Percentiles rank a stretch among this genome's conserved stretches.
Conservation (phyloP, 1,140 invertebrate genomes). For the Pseudoatta argentina region DNA sequence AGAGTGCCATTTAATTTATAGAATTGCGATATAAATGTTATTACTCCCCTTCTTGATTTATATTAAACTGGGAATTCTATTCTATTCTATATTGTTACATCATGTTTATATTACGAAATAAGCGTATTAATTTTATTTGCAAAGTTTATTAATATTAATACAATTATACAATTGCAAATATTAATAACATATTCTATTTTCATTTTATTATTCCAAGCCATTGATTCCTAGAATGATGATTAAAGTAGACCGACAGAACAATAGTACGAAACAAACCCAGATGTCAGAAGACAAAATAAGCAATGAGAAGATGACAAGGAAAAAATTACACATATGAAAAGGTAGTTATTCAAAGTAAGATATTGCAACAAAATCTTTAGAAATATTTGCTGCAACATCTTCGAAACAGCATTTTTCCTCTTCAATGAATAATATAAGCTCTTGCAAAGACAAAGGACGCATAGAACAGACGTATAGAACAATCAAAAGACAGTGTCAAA, state of each 20-base stretch:
- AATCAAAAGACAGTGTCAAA: constrained; percentile 3
- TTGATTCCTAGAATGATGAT: background rate
- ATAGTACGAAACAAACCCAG: background rate
- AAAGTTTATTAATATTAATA: background rate
- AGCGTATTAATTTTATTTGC: background rate
- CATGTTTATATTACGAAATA: background rate
- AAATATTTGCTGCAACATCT: background rate
- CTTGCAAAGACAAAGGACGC: constrained; percentile 52
- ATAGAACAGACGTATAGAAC: constrained; percentile 1
- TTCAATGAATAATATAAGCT: background rate
- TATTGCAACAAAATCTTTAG: background rate
- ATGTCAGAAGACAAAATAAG: background rate
- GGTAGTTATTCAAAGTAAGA: background rate
- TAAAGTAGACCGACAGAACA: background rate
- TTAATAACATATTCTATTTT: background rate
- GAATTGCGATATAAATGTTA: background rate
- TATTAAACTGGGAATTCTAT: too few relatives aligned
- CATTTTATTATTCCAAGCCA: background rate
- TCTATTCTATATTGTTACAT: too few relatives aligned
- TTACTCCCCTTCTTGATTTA: background rate
- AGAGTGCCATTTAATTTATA: background rate
- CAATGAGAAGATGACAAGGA: background rate
- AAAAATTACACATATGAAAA: background rate
- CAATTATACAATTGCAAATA: background rate
- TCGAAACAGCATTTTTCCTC: background rate